phyloP scores from a whole-genome alignment of 30 jellyfish, hydroid and myxozoan genomes.

The Aurelia aurita region DNA sequence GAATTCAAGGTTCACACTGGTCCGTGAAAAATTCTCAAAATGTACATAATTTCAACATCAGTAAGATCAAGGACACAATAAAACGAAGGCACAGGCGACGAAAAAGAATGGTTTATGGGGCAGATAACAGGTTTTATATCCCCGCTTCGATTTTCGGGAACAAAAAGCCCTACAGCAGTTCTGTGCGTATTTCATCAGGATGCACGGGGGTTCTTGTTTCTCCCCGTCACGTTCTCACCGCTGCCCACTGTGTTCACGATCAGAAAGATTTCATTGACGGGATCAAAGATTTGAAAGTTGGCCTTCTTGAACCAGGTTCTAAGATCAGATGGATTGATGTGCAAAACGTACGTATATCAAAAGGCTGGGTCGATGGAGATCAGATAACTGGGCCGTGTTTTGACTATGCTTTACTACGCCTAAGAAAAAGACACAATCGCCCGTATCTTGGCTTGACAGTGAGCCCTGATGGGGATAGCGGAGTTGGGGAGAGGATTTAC shows the following conservation, averaged over 20 bases:
- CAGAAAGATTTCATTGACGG: slow-evolving; percentile 93
- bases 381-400: slow-evolving; percentile 85
- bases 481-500: slow-evolving; percentile 95
- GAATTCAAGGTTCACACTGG: slow-evolving; percentile 15
- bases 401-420: slow-evolving; percentile 91
- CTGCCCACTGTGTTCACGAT: slow-evolving; percentile 99
- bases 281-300: slow-evolving; percentile 83
- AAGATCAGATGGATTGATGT: slow-evolving; percentile 80
- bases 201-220: slow-evolving; percentile 97
- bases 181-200: slow-evolving; percentile 94
- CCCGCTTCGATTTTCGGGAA: slow-evolving; percentile 89
- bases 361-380: slow-evolving; percentile 99
- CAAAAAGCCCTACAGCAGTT: slow-evolving; percentile 86
- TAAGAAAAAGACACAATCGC: slow-evolving; percentile 75
- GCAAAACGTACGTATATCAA: slow-evolving; percentile 84
- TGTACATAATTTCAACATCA: background rate
- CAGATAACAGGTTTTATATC: slow-evolving; percentile 88
- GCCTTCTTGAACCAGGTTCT: slow-evolving; percentile 61
- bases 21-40: background rate
- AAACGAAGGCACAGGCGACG: slow-evolving; percentile 41
- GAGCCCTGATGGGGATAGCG: slow-evolving; percentile 88
- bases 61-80: background rate
- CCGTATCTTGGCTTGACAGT: slow-evolving; percentile 83
- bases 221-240: slow-evolving; percentile 99
- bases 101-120: slow-evolving; percentile 86